Percentiles rank a stretch among this genome's conserved stretches.
phyloP scores from a whole-genome alignment of 2,888 invertebrate genomes.

The Salticus scenicus region DNA sequence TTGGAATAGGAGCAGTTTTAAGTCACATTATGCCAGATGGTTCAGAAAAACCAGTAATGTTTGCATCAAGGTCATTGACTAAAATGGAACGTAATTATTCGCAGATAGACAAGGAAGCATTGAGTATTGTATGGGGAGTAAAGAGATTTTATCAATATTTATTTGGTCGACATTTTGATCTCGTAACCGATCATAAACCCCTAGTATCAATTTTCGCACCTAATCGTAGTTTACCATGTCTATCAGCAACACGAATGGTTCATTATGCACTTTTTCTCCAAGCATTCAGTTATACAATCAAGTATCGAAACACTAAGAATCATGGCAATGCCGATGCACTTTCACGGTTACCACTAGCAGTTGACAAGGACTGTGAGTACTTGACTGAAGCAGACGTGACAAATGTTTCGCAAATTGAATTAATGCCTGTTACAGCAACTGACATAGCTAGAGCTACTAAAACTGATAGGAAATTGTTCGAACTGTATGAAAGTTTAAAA shows the following conservation, averaged over 20 bases:
- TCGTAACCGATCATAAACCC: slow-evolving; percentile 49
- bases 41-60: slow-evolving; percentile 76
- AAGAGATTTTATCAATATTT: slow-evolving; percentile 74
- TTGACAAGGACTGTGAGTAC: slow-evolving; percentile 44
- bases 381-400: slow-evolving; percentile 47
- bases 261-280: slow-evolving; percentile 51
- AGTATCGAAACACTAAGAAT: slow-evolving; percentile 50
- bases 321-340: slow-evolving; percentile 48
- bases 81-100: slow-evolving; percentile 74
- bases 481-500: slow-evolving; percentile 48
- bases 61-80: slow-evolving; percentile 75
- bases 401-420: slow-evolving; percentile 48
- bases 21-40: too few relatives aligned
- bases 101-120: slow-evolving; percentile 75
- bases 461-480: slow-evolving; percentile 51
- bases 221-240: slow-evolving; percentile 52
- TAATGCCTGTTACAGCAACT: slow-evolving; percentile 48
- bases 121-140: slow-evolving; percentile 73
- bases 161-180: slow-evolving; percentile 65
- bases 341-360: slow-evolving; percentile 46
- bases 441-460: slow-evolving; percentile 50
- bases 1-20: too few relatives aligned
- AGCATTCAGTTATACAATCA: slow-evolving; percentile 49
- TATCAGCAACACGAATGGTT: slow-evolving; percentile 54
- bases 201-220: slow-evolving; percentile 54